phyloP scores from a whole-genome alignment of 2,888 invertebrate species.

The Platycheirus rosarum region DNA sequence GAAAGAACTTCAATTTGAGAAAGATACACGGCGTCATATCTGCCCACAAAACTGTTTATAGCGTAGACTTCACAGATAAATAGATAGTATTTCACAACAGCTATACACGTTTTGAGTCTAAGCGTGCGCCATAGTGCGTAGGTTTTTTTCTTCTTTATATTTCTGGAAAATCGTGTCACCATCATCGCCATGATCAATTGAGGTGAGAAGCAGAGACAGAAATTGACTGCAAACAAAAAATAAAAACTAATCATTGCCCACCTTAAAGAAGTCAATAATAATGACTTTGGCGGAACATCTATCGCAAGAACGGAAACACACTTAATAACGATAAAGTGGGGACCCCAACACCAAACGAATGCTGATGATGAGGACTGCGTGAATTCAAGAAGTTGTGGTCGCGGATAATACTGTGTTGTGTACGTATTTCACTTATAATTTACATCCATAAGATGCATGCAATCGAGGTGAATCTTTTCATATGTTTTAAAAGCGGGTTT shows the following conservation, averaged over 20 bases:
- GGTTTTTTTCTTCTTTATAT: conserved; percentile 43
- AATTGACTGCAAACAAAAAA: background rate
- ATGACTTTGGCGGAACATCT: conserved; percentile 41
- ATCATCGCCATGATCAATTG: conserved; percentile 15
- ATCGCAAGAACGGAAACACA: conserved; percentile 50
- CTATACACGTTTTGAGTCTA: conserved; percentile 26
- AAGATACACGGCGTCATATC: conserved; percentile 48
- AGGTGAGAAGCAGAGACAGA: no score
- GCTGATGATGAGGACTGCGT: conserved; percentile 29
- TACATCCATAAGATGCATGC: conserved; percentile 42
- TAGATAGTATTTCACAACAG: conserved; percentile 59
- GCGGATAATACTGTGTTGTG: conserved; percentile 6
- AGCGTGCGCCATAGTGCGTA: conserved; percentile 49
- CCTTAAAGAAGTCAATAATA: conserved; percentile 16
- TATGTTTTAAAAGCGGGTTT: conserved; percentile 49
- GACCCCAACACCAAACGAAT: conserved; percentile 14
- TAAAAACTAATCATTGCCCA: conserved; percentile 40
- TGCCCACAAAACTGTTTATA: conserved; percentile 68
- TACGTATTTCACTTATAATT: conserved; percentile 12
- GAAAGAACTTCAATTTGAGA: conserved; percentile 30
- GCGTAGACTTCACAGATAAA: conserved; percentile 33
- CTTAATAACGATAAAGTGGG: conserved; percentile 8
- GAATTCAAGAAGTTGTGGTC: conserved; percentile 25
- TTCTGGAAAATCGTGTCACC: conserved; percentile 38
- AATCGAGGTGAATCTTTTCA: conserved; percentile 5